Base-by-base conservation (phyloP, 2,113 vertebrate species). In the Malurus cyaneus region DNA sequence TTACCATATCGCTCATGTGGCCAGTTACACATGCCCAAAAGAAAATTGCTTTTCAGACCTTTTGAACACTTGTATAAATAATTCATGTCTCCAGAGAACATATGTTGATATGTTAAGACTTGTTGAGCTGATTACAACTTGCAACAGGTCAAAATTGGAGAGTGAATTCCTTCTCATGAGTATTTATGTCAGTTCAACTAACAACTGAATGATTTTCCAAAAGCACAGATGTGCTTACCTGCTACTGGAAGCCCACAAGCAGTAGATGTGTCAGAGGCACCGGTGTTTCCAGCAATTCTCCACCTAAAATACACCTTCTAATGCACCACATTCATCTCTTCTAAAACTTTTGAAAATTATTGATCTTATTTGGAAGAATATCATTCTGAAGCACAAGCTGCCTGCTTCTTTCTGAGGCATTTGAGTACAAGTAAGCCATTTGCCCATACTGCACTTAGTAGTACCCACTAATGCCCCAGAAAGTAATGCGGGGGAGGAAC, bases 41-140 rank as follows among this genome's bases (percentile, higher is more conserved):
- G 69, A 86, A 94, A 89, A 95, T 84, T 90, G 60, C 36, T 91
- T 94, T 91, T 84, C 84, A 76, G 70, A 89, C 70, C 53, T 93
- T 94, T 87, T 86, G 71, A 92, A 53, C 39, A 74, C 17, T 86
- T 41, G 12, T 44, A 74, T 84, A 62, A 92, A 94, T 94, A 81
- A 92, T 90, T 93, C 31, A 71, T 41, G 5, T 70, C 39, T 84
- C 62, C 39, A 60, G 79, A 89, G 29, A 60, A 73, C 8, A 1
- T 64, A 14, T 31, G 15, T 67, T 66, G 47, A 24, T 79, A 44
- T 25, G 8, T 54, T 88, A 86, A 67, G 71, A 47, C 17, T 66
- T 70, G 12, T 34, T 88, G 60, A 88, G 46, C 29, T 1, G 0
- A 80, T 66, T 42, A 62, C 31, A 72, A 29, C 65, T 69, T 77